A percentile compares a stretch with the other conserved stretches of the same genome.
Evolutionary conservation across 1,140 invertebrate genomes (phyloP).

Genomic region (Araneus ventricosus): DNA sequence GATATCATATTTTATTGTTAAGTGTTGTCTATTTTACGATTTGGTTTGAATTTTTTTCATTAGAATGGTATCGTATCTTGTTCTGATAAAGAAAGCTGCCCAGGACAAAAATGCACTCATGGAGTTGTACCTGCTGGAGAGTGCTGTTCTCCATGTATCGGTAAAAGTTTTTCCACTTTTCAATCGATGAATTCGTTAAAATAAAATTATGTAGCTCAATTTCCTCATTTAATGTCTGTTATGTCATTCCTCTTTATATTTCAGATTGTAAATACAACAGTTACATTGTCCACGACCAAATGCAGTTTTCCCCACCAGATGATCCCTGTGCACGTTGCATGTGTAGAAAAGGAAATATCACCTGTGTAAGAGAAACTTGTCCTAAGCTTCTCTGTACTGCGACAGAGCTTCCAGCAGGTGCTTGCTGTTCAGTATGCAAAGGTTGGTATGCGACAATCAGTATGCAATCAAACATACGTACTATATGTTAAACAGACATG

Average conservation of each 20-base stretch:
- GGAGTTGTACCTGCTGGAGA: conserved; percentile 36
- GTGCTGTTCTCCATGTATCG: conserved; percentile 83
- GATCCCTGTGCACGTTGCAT: conserved; percentile 65
- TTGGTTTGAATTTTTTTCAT: not conserved
- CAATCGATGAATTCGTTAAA: not conserved
- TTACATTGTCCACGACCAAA: conserved; percentile 37
- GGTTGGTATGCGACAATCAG: not conserved
- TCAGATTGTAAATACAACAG: conserved; percentile 70
- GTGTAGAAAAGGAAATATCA: conserved; percentile 61
- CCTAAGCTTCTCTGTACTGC: conserved; percentile 61
- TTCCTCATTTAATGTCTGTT: not conserved
- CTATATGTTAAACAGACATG: not conserved
- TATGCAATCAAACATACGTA: not conserved
- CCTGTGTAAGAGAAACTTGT: conserved; percentile 66
- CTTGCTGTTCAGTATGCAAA: conserved; percentile 75
- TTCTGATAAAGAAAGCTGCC: conserved; percentile 48
- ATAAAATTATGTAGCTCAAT: not conserved
- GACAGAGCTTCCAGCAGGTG: conserved; percentile 33
- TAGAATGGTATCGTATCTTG: conserved; percentile 66
- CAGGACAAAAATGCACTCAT: conserved; percentile 64
- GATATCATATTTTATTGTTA: no score
- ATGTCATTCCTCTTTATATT: not conserved
- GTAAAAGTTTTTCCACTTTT: conserved; percentile 45
- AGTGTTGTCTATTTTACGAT: not conserved
- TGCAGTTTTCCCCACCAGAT: conserved; percentile 73